Evolutionary conservation across 2,797 vertebrate species (phyloP).

Genomic region (Hozukius guyotensis): DNA sequence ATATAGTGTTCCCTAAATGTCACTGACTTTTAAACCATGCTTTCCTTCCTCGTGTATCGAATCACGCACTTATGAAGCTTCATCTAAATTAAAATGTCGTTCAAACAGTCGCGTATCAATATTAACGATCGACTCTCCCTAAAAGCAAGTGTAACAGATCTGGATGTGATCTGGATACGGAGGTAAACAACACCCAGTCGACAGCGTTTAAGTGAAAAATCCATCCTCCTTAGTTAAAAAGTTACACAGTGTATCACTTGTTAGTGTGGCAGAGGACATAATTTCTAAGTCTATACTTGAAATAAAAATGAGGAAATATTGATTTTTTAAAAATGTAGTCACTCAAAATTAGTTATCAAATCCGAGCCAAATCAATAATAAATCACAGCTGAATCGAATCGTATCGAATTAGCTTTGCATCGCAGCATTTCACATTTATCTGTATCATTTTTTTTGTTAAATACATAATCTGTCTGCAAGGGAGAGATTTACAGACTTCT

Average conservation of each 20-base stretch:
- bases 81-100: slow-evolving; percentile 2
- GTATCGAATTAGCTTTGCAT: neutral
- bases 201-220: neutral
- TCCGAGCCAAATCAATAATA: neutral
- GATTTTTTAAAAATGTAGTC: neutral
- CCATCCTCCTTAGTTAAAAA: neutral
- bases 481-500: neutral
- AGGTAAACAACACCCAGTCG: neutral
- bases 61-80: neutral
- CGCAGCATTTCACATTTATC: neutral
- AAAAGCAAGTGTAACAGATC: neutral
- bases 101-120: neutral
- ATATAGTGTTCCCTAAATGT: slow-evolving; percentile 62
- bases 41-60: neutral
- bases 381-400: neutral
- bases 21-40: slow-evolving; percentile 39
- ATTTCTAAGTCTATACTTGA: neutral
- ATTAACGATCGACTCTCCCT: neutral
- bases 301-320: neutral
- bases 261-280: neutral
- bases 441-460: neutral
- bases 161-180: neutral
- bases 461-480: neutral
- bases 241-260: neutral
- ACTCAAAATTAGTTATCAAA: neutral